Conservation (phyloP, 2,888 invertebrate species). For the Buathra laborator region DNA sequence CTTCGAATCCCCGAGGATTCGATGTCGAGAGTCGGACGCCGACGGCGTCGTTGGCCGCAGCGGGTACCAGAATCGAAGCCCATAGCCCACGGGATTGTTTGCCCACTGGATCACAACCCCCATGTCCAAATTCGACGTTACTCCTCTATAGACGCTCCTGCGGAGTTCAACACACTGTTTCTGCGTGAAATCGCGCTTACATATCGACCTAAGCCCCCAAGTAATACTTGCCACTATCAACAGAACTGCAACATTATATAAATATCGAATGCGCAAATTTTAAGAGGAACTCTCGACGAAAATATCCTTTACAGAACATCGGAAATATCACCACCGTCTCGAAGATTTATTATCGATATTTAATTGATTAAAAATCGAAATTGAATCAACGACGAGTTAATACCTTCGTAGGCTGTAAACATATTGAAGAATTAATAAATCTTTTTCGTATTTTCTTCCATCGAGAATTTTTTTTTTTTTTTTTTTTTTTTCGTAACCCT, state of each 20-base stretch:
- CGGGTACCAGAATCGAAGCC: constrained; percentile 76
- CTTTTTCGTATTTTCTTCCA: constrained; percentile 46
- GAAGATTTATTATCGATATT: neutral
- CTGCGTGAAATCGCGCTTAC: constrained; percentile 51
- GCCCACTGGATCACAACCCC: constrained; percentile 78
- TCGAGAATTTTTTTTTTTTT: constrained; percentile 25
- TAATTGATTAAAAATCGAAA: neutral
- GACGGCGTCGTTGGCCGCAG: constrained; percentile 66
- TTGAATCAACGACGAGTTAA: neutral
- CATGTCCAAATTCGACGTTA: constrained; percentile 75
- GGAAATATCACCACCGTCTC: neutral
- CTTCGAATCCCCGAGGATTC: constrained; percentile 71
- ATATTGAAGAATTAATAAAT: constrained; percentile 66
- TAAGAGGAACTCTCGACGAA: neutral
- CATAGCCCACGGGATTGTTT: constrained; percentile 77
- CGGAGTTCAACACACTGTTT: constrained; percentile 42
- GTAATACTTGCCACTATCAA: constrained; percentile 43
- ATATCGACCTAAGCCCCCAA: constrained; percentile 28
- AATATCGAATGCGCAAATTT: neutral
- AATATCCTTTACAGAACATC: neutral
- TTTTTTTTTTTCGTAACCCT: constrained; percentile 42
- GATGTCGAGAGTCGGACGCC: constrained; percentile 66
- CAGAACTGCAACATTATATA: neutral
- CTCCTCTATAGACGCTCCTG: constrained; percentile 28
- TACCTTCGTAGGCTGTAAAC: constrained; percentile 8